phyloP scores from a whole-genome alignment of 92 coral and sea anemone species.

The Epizoanthus illoricatus region DNA sequence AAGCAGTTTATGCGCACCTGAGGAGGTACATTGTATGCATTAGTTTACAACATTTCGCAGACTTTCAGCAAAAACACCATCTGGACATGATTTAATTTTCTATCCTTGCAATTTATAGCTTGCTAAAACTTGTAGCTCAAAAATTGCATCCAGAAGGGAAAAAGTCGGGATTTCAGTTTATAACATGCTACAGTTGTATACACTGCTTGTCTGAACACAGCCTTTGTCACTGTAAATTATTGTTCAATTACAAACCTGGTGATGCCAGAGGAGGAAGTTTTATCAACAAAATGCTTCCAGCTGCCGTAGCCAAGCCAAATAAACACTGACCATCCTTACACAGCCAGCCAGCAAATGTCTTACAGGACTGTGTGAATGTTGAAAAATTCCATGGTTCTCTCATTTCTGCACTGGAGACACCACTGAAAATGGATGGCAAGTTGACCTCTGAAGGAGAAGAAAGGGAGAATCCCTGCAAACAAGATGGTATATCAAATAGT shows the following conservation, averaged over 20 bases:
- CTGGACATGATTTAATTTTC: no score
- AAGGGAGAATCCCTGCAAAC: slow-evolving; percentile 64
- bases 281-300: slow-evolving; percentile 75
- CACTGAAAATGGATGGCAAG: slow-evolving; percentile 77
- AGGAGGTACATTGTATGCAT: no score
- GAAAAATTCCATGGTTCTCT: slow-evolving; percentile 86
- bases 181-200: no score
- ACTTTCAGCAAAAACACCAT: no score
- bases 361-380: slow-evolving; percentile 68
- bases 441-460: slow-evolving; percentile 66
- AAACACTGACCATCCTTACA: slow-evolving; percentile 95
- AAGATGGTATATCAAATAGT: slow-evolving; percentile 8
- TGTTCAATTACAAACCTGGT: slow-evolving; percentile 53
- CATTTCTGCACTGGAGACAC: slow-evolving; percentile 53
- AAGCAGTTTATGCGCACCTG: no score
- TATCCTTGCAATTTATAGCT: no score
- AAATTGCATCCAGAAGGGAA: no score
- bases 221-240: no score
- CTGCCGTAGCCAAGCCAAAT: slow-evolving; percentile 76
- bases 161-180: no score
- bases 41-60: no score
- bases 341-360: slow-evolving; percentile 82
- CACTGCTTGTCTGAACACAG: no score
- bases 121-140: no score
- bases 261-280: slow-evolving; percentile 80